These are phyloP conservation scores for Noctua fimbriata DNA, from an alignment of 2,888 invertebrate species.

Conservation along the genomic window DNA sequence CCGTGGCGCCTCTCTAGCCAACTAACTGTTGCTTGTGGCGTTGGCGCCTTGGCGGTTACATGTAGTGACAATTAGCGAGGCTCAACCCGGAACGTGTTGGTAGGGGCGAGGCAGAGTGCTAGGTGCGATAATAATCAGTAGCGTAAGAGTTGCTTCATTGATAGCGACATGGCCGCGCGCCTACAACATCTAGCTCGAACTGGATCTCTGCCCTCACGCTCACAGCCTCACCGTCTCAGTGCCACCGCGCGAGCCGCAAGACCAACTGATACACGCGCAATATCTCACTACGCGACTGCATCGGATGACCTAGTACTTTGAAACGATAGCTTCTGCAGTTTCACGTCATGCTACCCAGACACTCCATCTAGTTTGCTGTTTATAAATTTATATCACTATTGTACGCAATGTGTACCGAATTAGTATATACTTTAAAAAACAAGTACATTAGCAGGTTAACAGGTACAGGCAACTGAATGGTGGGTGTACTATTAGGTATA, in stretches of 20 bases:
- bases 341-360: neutral
- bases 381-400: too few species aligned
- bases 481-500: too few species aligned
- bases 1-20: too few species aligned
- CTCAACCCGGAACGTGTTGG: constrained; percentile 12
- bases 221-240: neutral
- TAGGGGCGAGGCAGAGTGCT: constrained; percentile 15
- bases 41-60: neutral
- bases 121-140: constrained; percentile 36
- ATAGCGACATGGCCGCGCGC: constrained; percentile 46
- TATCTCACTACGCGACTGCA: neutral
- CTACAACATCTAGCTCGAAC: constrained; percentile 9
- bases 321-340: neutral
- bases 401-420: too few species aligned
- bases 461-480: too few species aligned
- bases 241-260: neutral
- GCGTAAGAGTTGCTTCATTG: constrained; percentile 47
- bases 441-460: too few species aligned
- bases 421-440: too few species aligned
- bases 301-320: neutral
- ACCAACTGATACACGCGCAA: neutral
- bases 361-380: too few species aligned
- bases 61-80: constrained; percentile 14
- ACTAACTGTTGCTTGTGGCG: neutral
- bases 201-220: constrained; percentile 1